These are phyloP conservation scores for Toxotes jaculatrix DNA, from an alignment of 2,113 vertebrate genomes.

Conservation along the genomic window DNA sequence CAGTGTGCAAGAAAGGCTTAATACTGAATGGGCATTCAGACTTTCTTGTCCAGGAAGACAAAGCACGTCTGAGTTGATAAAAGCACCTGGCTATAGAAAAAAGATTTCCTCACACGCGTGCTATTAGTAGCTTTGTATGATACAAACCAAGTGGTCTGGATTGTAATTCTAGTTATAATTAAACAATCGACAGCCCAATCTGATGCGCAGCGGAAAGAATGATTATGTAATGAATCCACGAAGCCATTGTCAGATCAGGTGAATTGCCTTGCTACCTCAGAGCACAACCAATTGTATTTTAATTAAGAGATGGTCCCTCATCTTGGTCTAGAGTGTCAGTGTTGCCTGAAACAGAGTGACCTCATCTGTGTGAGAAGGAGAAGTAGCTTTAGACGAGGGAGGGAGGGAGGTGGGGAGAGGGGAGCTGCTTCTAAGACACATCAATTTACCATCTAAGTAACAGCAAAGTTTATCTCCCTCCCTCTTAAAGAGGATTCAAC, in stretches of 20 bases:
- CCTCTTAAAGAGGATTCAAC: slow-evolving; percentile 14
- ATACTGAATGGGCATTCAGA: slow-evolving; percentile 57
- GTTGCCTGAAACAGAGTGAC: slow-evolving; percentile 79
- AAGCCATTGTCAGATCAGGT: slow-evolving; percentile 72
- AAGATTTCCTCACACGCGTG: background rate
- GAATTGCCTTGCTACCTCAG: slow-evolving; percentile 61
- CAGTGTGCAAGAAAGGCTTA: slow-evolving; percentile 43
- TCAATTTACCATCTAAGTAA: slow-evolving; percentile 52
- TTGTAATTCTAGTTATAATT: slow-evolving; percentile 39
- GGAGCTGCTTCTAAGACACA: slow-evolving; percentile 6
- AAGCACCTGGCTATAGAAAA: slow-evolving; percentile 14
- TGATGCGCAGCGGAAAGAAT: slow-evolving; percentile 50
- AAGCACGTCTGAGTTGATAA: slow-evolving; percentile 29
- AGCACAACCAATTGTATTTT: slow-evolving; percentile 79
- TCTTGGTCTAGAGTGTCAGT: slow-evolving; percentile 82
- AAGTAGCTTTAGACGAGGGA: slow-evolving; percentile 26
- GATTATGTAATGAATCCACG: slow-evolving; percentile 63
- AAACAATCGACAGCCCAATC: slow-evolving; percentile 47
- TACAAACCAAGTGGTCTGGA: background rate
- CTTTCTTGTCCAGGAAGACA: slow-evolving; percentile 27
- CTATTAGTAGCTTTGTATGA: slow-evolving; percentile 36
- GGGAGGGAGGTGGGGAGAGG: slow-evolving; percentile 23
- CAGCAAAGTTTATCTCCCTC: slow-evolving; percentile 45
- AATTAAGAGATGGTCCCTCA: slow-evolving; percentile 84
- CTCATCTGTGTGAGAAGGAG: slow-evolving; percentile 69